Evolutionary conservation across 1,140 invertebrate species (phyloP).

Genomic region (Sminthurinus signatus): DNA sequence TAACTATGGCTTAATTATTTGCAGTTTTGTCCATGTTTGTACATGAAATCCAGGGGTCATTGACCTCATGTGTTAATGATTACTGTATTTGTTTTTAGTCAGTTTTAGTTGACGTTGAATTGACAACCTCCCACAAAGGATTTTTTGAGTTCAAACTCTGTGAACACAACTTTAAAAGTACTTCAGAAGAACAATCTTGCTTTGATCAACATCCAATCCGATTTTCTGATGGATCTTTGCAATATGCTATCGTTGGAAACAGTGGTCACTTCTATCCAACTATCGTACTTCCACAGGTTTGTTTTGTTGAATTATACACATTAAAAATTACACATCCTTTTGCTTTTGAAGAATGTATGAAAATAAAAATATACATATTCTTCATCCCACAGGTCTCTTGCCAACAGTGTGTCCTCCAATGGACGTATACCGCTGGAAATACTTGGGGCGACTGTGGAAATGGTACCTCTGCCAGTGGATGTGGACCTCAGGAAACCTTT

Average conservation of each 20-base stretch:
- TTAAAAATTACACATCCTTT: not conserved
- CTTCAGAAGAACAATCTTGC: conserved; percentile 59
- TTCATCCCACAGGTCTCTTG: conserved; percentile 46
- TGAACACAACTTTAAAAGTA: conserved; percentile 51
- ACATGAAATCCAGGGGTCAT: no score
- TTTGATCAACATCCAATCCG: conserved; percentile 54
- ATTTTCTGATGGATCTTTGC: conserved; percentile 48
- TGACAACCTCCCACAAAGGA: conserved; percentile 48
- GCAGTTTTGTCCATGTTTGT: no score
- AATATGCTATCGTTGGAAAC: conserved; percentile 37
- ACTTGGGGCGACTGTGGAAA: conserved; percentile 51
- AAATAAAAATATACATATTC: not conserved
- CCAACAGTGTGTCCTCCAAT: conserved; percentile 47
- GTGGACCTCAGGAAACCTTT: conserved; percentile 61
- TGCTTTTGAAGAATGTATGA: not conserved
- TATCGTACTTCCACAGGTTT: conserved; percentile 47
- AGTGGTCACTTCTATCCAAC: not conserved
- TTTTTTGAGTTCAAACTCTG: conserved; percentile 84
- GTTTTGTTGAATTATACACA: not conserved
- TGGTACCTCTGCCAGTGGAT: conserved; percentile 52
- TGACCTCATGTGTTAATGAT: no score
- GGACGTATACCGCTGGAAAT: conserved; percentile 46
- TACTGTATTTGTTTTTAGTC: no score
- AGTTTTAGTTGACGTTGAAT: conserved; percentile 9
- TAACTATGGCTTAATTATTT: no score